A percentile compares a stretch with the other conserved stretches of the same genome.
phyloP scores from a whole-genome alignment of 2,888 invertebrate genomes.

The Scaptomyza polygonia region DNA sequence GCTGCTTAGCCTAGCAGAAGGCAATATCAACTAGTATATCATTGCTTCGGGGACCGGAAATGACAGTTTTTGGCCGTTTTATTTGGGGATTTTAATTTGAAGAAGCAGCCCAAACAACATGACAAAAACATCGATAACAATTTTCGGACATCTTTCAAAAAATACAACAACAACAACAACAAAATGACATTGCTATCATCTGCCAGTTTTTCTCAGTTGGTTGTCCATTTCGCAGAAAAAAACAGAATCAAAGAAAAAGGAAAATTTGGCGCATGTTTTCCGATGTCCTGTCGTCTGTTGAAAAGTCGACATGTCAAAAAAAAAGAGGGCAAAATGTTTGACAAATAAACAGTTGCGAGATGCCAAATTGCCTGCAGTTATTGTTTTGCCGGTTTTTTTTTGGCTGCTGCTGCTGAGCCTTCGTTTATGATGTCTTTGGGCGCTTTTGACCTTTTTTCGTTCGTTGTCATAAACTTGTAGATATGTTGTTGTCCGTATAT shows the following conservation, averaged over 20 bases:
- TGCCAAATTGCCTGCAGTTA: constrained; percentile 78
- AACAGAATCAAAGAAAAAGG: constrained; percentile 10
- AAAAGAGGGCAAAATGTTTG: constrained; percentile 73
- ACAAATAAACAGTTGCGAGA: constrained; percentile 78
- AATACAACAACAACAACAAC: neutral
- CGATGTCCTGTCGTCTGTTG: constrained; percentile 40
- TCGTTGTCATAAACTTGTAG: constrained; percentile 30
- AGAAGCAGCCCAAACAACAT: constrained; percentile 78
- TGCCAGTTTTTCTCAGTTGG: constrained; percentile 47
- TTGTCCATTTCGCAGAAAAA: constrained; percentile 49
- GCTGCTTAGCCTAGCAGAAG: constrained; percentile 43
- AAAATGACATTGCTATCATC: constrained; percentile 3
- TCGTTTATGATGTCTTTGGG: constrained; percentile 79
- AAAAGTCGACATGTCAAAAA: constrained; percentile 78
- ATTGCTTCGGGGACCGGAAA: constrained; percentile 57
- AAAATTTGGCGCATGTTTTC: constrained; percentile 64
- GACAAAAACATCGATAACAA: constrained; percentile 80
- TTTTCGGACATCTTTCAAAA: constrained; percentile 67
- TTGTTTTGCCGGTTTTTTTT: constrained; percentile 66
- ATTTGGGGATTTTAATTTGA: constrained; percentile 77
- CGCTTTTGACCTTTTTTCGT: constrained; percentile 67
- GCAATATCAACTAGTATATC: constrained; percentile 48
- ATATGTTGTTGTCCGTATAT: constrained; percentile 6
- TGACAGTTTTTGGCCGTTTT: constrained; percentile 71
- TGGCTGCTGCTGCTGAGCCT: constrained; percentile 40